A percentile compares a stretch with the other conserved stretches of the same genome.
Evolutionary conservation across 2,888 invertebrate species (phyloP).

Genomic region (Drosophila glabriapex): DNA sequence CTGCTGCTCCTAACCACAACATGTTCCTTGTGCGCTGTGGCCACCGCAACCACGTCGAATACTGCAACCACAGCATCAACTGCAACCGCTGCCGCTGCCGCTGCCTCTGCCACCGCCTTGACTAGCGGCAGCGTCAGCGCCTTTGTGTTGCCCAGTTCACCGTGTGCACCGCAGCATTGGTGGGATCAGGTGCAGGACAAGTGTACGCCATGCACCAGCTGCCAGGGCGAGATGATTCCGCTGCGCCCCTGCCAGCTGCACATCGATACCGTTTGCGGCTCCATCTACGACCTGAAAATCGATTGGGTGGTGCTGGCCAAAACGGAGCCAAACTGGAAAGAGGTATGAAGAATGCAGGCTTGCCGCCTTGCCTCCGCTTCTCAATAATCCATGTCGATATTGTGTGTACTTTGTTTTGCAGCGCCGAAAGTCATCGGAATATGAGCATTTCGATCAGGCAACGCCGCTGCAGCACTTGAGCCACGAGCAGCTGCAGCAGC

Average conservation of each 20-base stretch:
- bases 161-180: constrained; percentile 88
- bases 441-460: constrained; percentile 67
- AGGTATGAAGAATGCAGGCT: constrained; percentile 69
- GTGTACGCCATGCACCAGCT: constrained; percentile 90
- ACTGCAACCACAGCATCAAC: constrained; percentile 54
- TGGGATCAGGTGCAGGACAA: constrained; percentile 89
- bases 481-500: constrained; percentile 81
- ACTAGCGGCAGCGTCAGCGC: constrained; percentile 3
- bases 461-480: constrained; percentile 76
- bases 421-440: constrained; percentile 84
- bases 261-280: constrained; percentile 91
- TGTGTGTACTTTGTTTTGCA: constrained; percentile 33
- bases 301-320: constrained; percentile 87
- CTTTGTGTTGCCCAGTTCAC: constrained; percentile 63
- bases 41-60: constrained; percentile 57
- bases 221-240: constrained; percentile 89
- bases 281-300: constrained; percentile 88
- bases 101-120: constrained; percentile 3
- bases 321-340: constrained; percentile 85
- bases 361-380: background rate
- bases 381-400: background rate
- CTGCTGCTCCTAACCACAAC: constrained; percentile 80
- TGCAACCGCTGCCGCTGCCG: constrained; percentile 38
- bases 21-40: constrained; percentile 81
- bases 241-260: constrained; percentile 91